Percentiles rank a stretch among this genome's conserved stretches.
These are phyloP conservation scores for Arvicola amphibius DNA, from an alignment of 2,797 vertebrate genomes.

Conservation along the genomic window DNA sequence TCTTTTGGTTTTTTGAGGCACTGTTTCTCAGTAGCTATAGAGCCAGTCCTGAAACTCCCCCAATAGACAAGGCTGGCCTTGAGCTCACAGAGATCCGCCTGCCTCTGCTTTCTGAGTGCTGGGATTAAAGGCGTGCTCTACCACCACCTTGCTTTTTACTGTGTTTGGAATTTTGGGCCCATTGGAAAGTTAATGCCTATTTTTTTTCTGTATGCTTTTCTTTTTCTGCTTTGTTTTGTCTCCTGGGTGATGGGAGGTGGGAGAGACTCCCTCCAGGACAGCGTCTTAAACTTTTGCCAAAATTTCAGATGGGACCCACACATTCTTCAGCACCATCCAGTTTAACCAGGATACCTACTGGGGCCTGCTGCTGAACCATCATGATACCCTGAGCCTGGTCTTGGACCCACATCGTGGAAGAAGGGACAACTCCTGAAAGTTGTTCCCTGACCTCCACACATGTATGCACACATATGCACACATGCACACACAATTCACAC, in stretches of 20 bases:
- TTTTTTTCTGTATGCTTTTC: neutral
- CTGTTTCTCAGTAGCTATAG: too few species aligned
- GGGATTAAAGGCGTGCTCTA: too few species aligned
- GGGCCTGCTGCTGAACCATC: neutral
- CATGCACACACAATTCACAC: neutral
- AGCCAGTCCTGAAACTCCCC: too few species aligned
- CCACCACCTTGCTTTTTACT: neutral
- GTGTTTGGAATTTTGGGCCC: constrained; percentile 68
- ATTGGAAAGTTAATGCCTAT: neutral
- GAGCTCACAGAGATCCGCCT: too few species aligned
- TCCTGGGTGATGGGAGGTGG: neutral
- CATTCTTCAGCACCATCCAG: neutral
- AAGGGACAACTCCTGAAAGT: neutral
- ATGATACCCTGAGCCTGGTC: neutral
- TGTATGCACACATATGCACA: neutral
- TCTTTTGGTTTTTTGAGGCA: too few species aligned
- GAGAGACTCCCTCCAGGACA: neutral
- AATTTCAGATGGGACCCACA: neutral
- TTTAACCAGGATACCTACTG: neutral
- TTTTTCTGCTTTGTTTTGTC: constrained; percentile 26
- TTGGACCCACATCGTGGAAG: neutral
- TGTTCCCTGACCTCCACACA: neutral
- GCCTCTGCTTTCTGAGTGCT: too few species aligned
- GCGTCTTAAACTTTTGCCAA: constrained; percentile 46
- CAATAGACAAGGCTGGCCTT: too few species aligned